Evolutionary conservation across 2,797 vertebrate species (phyloP).

Genomic region (Emydoidea blandingii): DNA sequence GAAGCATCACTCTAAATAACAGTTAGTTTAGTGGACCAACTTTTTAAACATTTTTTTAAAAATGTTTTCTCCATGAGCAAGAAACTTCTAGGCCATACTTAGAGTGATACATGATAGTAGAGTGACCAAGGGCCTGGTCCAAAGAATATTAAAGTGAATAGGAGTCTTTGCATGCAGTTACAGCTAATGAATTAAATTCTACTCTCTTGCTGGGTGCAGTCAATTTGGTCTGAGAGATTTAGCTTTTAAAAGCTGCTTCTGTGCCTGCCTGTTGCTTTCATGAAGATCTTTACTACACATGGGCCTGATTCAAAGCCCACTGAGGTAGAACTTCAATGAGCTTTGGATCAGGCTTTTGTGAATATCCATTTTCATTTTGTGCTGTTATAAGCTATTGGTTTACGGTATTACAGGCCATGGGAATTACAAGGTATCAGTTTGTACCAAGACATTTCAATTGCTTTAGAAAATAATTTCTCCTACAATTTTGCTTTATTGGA

Average conservation of each 20-base stretch:
- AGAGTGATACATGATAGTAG: not conserved
- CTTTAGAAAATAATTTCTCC: not conserved
- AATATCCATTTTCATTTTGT: not conserved
- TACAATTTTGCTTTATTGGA: not conserved
- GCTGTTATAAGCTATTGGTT: fast-evolving
- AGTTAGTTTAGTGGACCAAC: slow-evolving; percentile 39
- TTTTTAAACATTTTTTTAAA: not conserved
- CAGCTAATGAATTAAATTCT: not conserved
- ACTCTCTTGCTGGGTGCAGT: not conserved
- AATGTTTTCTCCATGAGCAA: fast-evolving
- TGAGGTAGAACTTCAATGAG: not conserved
- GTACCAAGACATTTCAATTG: not conserved
- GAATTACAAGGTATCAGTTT: not conserved
- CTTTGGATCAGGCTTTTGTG: fast-evolving
- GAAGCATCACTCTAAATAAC: slow-evolving; percentile 17
- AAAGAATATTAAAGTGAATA: fast-evolving
- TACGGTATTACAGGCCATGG: not conserved
- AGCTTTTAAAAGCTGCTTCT: not conserved
- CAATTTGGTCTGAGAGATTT: not conserved
- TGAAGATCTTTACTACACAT: not conserved
- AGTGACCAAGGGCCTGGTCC: not conserved
- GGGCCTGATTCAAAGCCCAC: not conserved
- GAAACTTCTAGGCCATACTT: not conserved
- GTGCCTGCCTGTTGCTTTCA: fast-evolving
- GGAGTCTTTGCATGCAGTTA: not conserved